Evolutionary conservation across 2,888 invertebrate genomes (phyloP).

Genomic region (Pachycephus smyrnensis): DNA sequence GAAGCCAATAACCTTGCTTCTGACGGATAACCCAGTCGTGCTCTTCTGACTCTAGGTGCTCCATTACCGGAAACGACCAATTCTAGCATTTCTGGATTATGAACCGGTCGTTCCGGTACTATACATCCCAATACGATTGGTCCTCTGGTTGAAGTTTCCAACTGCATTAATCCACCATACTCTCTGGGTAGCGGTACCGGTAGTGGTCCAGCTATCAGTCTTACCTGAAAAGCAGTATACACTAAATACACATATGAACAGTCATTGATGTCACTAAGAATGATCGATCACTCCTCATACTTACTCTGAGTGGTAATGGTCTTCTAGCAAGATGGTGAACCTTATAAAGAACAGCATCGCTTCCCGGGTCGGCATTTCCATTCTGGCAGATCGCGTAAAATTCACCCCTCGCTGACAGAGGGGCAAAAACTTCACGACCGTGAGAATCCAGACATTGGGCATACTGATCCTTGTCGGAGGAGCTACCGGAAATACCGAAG

Average conservation of each 20-base stretch:
- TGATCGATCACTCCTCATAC: slow-evolving; percentile 15
- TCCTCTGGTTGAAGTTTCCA: slow-evolving; percentile 62
- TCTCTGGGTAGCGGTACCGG: slow-evolving; percentile 63
- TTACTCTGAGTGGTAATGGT: slow-evolving; percentile 67
- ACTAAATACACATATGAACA: neutral
- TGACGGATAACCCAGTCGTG: slow-evolving; percentile 63
- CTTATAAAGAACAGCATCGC: slow-evolving; percentile 68
- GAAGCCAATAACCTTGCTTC: slow-evolving; percentile 67
- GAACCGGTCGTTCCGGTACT: slow-evolving; percentile 64
- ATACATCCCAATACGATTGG: slow-evolving; percentile 70
- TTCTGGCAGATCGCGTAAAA: slow-evolving; percentile 69
- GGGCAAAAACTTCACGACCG: slow-evolving; percentile 68
- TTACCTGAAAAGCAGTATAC: slow-evolving; percentile 52
- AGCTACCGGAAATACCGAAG: slow-evolving; percentile 61
- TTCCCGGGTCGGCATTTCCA: slow-evolving; percentile 62
- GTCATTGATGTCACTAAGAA: neutral
- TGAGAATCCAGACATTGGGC: slow-evolving; percentile 69
- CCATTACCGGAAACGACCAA: slow-evolving; percentile 62
- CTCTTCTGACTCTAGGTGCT: slow-evolving; percentile 61
- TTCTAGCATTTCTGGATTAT: slow-evolving; percentile 64
- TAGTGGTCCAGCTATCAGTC: slow-evolving; percentile 67
- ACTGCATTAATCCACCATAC: slow-evolving; percentile 65
- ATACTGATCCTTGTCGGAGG: slow-evolving; percentile 66
- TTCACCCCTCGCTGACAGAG: slow-evolving; percentile 69
- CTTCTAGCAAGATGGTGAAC: slow-evolving; percentile 68